These are phyloP conservation scores for Trachelus tabidus DNA, from an alignment of 2,888 invertebrate genomes.

Conservation along the genomic window DNA sequence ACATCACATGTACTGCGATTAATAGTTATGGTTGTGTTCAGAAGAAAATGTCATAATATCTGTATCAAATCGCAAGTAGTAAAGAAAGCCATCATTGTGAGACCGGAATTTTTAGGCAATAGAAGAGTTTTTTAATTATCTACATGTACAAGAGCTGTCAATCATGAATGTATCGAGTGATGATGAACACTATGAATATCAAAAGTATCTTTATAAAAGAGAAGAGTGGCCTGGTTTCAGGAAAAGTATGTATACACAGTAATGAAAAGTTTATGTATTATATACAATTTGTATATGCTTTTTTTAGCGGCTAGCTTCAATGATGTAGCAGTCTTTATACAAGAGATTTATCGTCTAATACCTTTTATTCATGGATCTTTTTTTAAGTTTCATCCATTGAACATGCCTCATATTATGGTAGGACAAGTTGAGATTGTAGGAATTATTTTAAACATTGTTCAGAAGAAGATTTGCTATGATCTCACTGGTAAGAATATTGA, in stretches of 20 bases:
- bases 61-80: neutral
- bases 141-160: neutral
- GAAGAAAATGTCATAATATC: neutral
- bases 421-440: neutral
- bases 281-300: neutral
- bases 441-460: neutral
- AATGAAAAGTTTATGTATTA: neutral
- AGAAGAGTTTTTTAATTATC: neutral
- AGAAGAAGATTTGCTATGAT: neutral
- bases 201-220: neutral
- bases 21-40: neutral
- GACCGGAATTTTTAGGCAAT: neutral
- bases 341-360: neutral
- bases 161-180: neutral
- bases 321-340: neutral
- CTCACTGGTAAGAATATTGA: neutral
- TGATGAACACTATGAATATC: neutral
- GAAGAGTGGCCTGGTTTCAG: neutral
- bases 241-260: neutral
- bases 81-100: neutral
- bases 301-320: neutral
- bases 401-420: neutral
- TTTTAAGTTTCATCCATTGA: neutral
- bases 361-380: neutral
- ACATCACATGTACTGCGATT: neutral